Base-by-base conservation (phyloP, 1,140 invertebrate genomes). In the Ridgeia piscesae region DNA sequence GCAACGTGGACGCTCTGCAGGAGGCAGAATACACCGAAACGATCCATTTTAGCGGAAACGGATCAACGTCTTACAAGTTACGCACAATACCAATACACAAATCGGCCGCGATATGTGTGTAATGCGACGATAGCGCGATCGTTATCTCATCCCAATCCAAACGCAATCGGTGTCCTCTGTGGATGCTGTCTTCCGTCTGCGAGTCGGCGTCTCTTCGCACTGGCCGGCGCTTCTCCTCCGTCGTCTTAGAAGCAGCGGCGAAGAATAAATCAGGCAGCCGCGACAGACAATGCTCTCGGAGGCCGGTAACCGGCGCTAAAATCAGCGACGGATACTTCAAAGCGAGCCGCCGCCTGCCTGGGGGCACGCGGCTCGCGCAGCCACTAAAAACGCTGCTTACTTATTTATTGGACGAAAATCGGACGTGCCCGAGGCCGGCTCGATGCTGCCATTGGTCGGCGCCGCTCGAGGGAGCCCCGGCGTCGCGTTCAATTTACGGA, bases 351-450 rank as follows among this genome's bases (percentile, higher is more conserved):
- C n/a, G 27, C 58, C 58, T 77, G 58, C 58, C 58, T 21, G 11
- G 27, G 58, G 58, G 58, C 58, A 77, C 11, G 27, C 58, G 58
- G 58, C 58, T 77, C 58, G 58, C 58, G 58, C 58, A 77, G 58
- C 58, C 58, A 77, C 58, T 77, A 77, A 77, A 77, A 77, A 77
- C 58, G 58, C 58, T 77, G 58, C 58, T 77, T 77, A 77, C 58
- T 77, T 77, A 77, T 77, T 77, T 77, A 77, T 77, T 77, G 58
- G 58, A 77, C 27, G 58, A 77, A 77, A 77, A 77, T 77, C 58
- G 58, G 58, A 77, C 58, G 17, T 77, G 58, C 58, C 58, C 58
- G 14, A 77, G 58, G 58, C 58, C 58, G 11, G 58, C 8, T 42
- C 58, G 58, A 77, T 21, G 27, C 27, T 77, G 11, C 58, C 58